These are phyloP conservation scores for Pomacea maculata DNA, from an alignment of 1,140 invertebrate species.

Conservation along the genomic window DNA sequence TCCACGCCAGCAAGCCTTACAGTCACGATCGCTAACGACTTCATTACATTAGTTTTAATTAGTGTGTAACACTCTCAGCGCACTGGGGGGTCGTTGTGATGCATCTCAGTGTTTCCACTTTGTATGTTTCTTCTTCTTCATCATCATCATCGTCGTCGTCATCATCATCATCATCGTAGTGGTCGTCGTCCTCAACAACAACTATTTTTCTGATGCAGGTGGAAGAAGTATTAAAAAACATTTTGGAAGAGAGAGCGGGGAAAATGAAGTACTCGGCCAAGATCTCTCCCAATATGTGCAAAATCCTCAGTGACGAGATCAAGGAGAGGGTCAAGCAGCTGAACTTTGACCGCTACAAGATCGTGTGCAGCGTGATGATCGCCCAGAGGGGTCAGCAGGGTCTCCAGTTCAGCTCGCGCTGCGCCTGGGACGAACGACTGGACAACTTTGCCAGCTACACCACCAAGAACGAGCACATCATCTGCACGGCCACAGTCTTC, in stretches of 20 bases:
- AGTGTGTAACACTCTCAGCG: not conserved
- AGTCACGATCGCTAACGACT: too few species aligned
- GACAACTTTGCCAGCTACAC: conserved; percentile 54
- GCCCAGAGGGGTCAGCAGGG: conserved; percentile 53
- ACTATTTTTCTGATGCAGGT: conserved; percentile 13
- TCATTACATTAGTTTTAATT: not conserved
- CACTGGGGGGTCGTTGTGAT: not conserved
- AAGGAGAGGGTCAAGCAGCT: conserved; percentile 52
- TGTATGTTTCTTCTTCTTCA: not conserved
- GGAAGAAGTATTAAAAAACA: conserved; percentile 30
- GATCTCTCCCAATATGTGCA: conserved; percentile 42
- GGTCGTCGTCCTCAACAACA: not conserved
- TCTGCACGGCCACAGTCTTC: conserved; percentile 56
- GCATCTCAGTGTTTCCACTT: not conserved
- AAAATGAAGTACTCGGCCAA: conserved; percentile 46
- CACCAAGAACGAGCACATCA: conserved; percentile 46
- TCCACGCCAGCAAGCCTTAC: too few species aligned
- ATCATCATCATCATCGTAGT: not conserved
- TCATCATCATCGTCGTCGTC: not conserved
- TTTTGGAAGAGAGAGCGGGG: conserved; percentile 38
- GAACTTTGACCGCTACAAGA: conserved; percentile 57
- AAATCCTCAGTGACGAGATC: conserved; percentile 51
- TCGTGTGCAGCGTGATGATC: conserved; percentile 51
- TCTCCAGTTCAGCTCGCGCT: conserved; percentile 46
- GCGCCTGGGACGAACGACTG: conserved; percentile 55